These are phyloP conservation scores for Sebastes nivosus DNA, from an alignment of 2,797 vertebrate species.

Conservation along the genomic window DNA sequence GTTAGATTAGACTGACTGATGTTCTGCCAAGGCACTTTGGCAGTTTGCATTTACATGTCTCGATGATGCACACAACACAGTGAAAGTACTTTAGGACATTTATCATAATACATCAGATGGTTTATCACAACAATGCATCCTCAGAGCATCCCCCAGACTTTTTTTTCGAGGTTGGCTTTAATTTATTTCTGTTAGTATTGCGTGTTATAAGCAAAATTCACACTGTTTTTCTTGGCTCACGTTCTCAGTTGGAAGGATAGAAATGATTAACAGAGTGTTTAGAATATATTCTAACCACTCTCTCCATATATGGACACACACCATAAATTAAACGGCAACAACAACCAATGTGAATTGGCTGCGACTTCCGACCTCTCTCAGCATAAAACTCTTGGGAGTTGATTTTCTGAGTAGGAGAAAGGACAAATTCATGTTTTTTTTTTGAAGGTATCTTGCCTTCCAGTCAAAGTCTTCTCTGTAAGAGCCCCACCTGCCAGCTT, in stretches of 20 bases:
- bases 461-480: slow-evolving; percentile 70
- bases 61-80: background rate
- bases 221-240: slow-evolving; percentile 11
- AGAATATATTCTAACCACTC: slow-evolving; percentile 7
- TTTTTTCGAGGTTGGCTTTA: background rate
- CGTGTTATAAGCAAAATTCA: slow-evolving; percentile 1
- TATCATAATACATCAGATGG: slow-evolving; percentile 1
- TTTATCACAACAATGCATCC: slow-evolving; percentile 6
- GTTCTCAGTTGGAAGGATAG: background rate
- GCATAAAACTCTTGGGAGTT: slow-evolving; percentile 53
- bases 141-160: background rate
- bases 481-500: slow-evolving; percentile 53
- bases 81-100: slow-evolving; percentile 1
- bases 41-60: slow-evolving; percentile 35
- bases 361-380: slow-evolving; percentile 45
- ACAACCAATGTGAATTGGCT: slow-evolving; percentile 44
- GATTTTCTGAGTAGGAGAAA: slow-evolving; percentile 62
- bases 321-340: slow-evolving; percentile 45
- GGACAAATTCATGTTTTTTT: slow-evolving; percentile 50
- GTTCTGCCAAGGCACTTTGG: slow-evolving; percentile 33
- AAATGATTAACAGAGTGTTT: slow-evolving; percentile 32
- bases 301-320: slow-evolving; percentile 7
- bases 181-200: slow-evolving; percentile 17
- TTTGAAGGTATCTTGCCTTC: slow-evolving; percentile 48
- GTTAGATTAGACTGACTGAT: slow-evolving; percentile 45